Base-by-base conservation (phyloP, 2,888 invertebrate genomes). In the Cyrtodaria siliqua region DNA sequence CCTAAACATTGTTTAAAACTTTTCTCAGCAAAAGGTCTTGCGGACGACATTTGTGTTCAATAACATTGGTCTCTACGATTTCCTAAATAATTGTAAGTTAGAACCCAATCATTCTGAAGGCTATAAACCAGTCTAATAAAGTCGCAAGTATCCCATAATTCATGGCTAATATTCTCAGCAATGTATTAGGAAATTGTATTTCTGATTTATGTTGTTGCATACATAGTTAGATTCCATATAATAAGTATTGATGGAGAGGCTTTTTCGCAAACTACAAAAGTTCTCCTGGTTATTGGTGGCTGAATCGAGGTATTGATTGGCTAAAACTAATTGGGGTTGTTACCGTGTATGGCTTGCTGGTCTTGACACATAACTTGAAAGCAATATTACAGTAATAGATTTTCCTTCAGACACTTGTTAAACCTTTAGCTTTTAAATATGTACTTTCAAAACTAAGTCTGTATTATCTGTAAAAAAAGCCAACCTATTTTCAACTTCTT, bases 81-180 rank as follows among this genome's bases (percentile, higher is more conserved):
- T 4, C 29, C 47, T 56, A 64, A 64, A 55, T 64, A 64, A 64
- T 64, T 64, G 56, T 55, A 47, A 38, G 27, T 55, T 20, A 47
- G 63, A 29, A 26, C 44, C 33, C 56, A 56, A 44, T 64, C 55
- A 42, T 56, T 20, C 24, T n/a, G 56, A 42, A 12, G 44, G 27
- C 64, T 23, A 64, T 71, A 71, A 71, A 71, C 52, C 44, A 64
- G 71, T 64, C 63, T 71, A 59, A 49, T 60, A 74, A 63, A 47
- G 61, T 57, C 52, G 68, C 55, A 52, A 26, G 49, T n/a, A 26
- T 68, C 66, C 56, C 69, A 70, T 76, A 76, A 76, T 66, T 76
- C 55, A 49, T 61, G 42, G 52, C 56, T 66, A 56, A 70, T 76
- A 76, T 61, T 64, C 56, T 44, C 40, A 49, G 20, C 55, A 16